phyloP scores from a whole-genome alignment of 2,888 invertebrate genomes.

The Drosophila gaucha region DNA sequence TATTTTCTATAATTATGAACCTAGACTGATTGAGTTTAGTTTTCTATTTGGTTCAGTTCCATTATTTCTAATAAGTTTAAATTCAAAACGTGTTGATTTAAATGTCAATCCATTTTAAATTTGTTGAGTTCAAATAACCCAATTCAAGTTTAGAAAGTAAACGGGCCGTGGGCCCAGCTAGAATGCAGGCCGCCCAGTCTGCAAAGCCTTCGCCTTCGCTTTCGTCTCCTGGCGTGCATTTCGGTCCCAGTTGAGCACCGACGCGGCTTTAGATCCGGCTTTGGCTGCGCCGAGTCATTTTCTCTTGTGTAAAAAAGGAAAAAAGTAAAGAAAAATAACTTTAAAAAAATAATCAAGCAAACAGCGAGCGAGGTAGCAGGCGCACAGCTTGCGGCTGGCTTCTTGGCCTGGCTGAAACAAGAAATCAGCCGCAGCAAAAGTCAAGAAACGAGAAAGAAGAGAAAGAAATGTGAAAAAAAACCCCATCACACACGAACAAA shows the following conservation, averaged over 20 bases:
- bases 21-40: too few relatives aligned
- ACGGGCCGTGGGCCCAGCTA: constrained; percentile 38
- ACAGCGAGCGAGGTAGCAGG: constrained; percentile 43
- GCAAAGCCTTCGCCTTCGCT: constrained; percentile 21
- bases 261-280: constrained; percentile 65
- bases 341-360: constrained; percentile 16
- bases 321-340: constrained; percentile 7
- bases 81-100: neutral
- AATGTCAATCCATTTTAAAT: neutral
- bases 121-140: constrained; percentile 17
- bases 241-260: constrained; percentile 1
- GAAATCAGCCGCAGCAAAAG: constrained; percentile 52
- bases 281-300: constrained; percentile 48
- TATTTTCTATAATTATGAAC: too few relatives aligned
- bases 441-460: constrained; percentile 40
- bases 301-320: constrained; percentile 43
- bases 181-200: constrained; percentile 43
- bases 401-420: constrained; percentile 55
- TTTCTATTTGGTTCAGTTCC: too few relatives aligned
- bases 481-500: constrained; percentile 1
- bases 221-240: constrained; percentile 23
- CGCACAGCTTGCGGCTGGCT: constrained; percentile 57
- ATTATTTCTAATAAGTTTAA: neutral
- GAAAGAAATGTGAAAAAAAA: constrained; percentile 25
- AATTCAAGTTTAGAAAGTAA: constrained; percentile 62